Evolutionary conservation across 1,140 invertebrate genomes (phyloP).

Genomic region (Ylistrum balloti): DNA sequence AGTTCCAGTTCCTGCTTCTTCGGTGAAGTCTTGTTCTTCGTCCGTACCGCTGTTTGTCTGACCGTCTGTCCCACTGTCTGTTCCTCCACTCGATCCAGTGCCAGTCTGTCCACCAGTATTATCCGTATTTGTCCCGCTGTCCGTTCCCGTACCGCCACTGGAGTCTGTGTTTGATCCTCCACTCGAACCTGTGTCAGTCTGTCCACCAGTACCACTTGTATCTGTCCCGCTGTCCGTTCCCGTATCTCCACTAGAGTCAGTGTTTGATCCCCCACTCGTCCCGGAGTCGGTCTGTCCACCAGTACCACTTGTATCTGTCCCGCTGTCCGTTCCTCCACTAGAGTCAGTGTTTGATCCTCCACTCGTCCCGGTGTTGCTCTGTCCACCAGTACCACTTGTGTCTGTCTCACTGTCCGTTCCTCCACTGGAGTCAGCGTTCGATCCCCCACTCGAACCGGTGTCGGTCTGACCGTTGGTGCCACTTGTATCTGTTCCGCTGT

Average conservation of each 20-base stretch:
- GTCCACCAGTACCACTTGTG: background rate
- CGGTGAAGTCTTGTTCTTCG: slow-evolving; percentile 12
- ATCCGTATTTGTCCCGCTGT: background rate
- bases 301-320: background rate
- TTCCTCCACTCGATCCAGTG: background rate
- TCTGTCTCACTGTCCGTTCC: background rate
- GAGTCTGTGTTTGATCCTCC: background rate
- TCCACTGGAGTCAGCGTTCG: background rate
- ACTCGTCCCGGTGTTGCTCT: background rate
- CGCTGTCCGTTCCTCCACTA: background rate
- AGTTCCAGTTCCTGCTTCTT: background rate
- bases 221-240: background rate
- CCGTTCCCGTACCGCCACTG: background rate
- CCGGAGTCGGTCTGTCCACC: background rate
- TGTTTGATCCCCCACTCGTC: background rate
- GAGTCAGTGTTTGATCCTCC: background rate
- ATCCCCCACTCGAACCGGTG: background rate
- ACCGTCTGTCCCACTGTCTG: background rate
- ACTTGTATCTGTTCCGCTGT: background rate
- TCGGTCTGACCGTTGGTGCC: background rate
- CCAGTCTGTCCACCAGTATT: background rate
- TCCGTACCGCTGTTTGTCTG: background rate
- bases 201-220: background rate
- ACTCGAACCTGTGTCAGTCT: background rate
- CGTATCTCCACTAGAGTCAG: background rate